Evolutionary conservation across 2,888 invertebrate species (phyloP).

Genomic region (Cryptocephalus primarius): DNA sequence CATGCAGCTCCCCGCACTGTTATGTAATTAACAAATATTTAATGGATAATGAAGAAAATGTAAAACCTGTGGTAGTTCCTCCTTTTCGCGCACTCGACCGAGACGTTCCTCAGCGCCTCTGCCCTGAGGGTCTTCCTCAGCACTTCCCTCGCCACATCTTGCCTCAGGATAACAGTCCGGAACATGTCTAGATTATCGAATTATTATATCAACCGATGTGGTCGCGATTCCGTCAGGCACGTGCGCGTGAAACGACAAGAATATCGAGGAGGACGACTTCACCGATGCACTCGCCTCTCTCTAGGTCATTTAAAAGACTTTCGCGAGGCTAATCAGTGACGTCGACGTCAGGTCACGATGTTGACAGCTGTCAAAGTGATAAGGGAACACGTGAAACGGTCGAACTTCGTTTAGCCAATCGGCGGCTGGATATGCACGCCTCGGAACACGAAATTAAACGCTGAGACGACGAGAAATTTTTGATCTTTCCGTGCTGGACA

Average conservation of each 20-base stretch:
- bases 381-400: too few relatives aligned
- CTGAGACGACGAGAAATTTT: too few relatives aligned
- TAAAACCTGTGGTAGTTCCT: slow-evolving; percentile 32
- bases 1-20: too few relatives aligned
- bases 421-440: too few relatives aligned
- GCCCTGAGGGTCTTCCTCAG: slow-evolving; percentile 48
- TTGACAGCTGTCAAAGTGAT: too few relatives aligned
- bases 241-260: slow-evolving; percentile 6
- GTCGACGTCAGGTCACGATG: not conserved
- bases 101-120: slow-evolving; percentile 46
- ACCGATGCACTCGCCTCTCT: slow-evolving; percentile 14
- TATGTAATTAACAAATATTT: too few relatives aligned
- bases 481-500: too few relatives aligned
- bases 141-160: slow-evolving; percentile 52
- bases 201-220: slow-evolving; percentile 3
- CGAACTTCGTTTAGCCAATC: too few relatives aligned
- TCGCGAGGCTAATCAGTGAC: slow-evolving; percentile 13
- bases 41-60: too few relatives aligned
- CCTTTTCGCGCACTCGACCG: slow-evolving; percentile 49
- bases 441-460: too few relatives aligned
- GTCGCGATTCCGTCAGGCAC: not conserved
- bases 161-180: slow-evolving; percentile 61
- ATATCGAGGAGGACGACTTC: slow-evolving; percentile 24
- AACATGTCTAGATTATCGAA: slow-evolving; percentile 45
- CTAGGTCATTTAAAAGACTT: slow-evolving; percentile 39